Conservation (phyloP, 2,113 vertebrate genomes). For the Progne subis region DNA sequence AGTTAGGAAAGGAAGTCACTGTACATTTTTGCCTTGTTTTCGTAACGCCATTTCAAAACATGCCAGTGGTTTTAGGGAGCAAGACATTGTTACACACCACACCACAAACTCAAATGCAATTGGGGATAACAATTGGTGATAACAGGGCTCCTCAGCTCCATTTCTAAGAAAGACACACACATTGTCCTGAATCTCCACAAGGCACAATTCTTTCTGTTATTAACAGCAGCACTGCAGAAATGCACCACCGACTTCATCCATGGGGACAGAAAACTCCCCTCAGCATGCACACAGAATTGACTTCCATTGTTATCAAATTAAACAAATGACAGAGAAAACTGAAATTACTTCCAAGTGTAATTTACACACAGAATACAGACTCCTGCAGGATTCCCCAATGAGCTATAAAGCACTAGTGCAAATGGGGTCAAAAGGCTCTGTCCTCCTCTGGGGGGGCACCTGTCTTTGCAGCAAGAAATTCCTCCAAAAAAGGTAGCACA, state of each 20-base stretch:
- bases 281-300: not conserved
- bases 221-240: not conserved
- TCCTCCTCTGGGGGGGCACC: not conserved
- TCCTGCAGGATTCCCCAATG: not conserved
- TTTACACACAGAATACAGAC: not conserved
- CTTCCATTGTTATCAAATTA: not conserved
- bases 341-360: not conserved
- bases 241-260: not conserved
- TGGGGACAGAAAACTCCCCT: not conserved
- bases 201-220: not conserved
- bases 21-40: not conserved
- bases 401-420: not conserved
- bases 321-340: not conserved
- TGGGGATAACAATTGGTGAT: not conserved
- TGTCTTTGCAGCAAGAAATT: not conserved
- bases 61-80: not conserved
- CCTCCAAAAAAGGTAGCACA: not conserved
- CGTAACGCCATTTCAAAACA: not conserved
- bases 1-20: not conserved
- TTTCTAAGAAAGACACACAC: not conserved
- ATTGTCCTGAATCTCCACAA: not conserved
- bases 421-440: not conserved
- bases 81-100: not conserved
- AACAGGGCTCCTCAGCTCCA: not conserved
- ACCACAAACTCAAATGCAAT: not conserved